Conservation (phyloP, 2,113 vertebrate genomes). For the Poecile atricapillus region DNA sequence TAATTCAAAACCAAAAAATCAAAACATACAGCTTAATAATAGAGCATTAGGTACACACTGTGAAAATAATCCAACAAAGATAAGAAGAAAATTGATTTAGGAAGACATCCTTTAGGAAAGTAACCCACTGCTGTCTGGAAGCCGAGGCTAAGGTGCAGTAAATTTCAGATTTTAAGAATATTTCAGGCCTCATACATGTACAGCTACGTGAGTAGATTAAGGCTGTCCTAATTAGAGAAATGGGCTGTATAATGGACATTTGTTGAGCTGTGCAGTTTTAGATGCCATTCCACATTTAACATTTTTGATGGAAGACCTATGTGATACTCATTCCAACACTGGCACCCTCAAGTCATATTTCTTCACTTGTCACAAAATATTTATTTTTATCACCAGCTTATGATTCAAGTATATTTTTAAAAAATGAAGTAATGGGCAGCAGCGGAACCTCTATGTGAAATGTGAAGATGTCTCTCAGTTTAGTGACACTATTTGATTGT, state of each 20-base stretch:
- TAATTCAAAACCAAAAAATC: not conserved
- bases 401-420: slow-evolving; percentile 49
- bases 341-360: slow-evolving; percentile 62
- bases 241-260: not conserved
- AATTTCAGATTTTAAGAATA: not conserved
- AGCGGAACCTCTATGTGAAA: not conserved
- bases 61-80: not conserved
- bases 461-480: not conserved
- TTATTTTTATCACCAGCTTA: slow-evolving; percentile 73
- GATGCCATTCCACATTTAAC: slow-evolving; percentile 58
- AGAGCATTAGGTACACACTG: not conserved
- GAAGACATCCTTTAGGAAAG: not conserved
- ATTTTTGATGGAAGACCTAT: slow-evolving; percentile 45
- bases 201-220: not conserved
- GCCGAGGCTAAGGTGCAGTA: not conserved
- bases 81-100: slow-evolving; percentile 1
- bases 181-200: not conserved
- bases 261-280: slow-evolving; percentile 38
- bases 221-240: not conserved
- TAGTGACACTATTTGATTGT: not conserved
- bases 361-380: slow-evolving; percentile 75
- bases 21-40: not conserved
- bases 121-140: not conserved
- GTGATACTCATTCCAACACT: slow-evolving; percentile 45
- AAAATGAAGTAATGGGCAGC: not conserved